phyloP scores from a whole-genome alignment of 1,140 invertebrate genomes.

The Drosophila melanica region DNA sequence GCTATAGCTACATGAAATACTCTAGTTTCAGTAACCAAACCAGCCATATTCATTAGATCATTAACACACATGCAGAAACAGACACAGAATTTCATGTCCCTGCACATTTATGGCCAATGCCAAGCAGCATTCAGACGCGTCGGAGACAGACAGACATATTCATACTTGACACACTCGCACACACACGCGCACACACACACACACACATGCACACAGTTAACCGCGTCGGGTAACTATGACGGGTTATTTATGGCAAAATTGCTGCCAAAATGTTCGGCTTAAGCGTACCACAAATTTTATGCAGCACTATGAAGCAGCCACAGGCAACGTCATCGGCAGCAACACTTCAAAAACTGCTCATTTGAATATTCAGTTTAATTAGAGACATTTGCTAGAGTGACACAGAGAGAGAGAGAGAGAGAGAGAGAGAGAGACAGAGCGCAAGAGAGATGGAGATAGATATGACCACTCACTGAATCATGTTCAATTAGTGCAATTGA shows the following conservation, averaged over 20 bases:
- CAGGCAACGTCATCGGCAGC: constrained; percentile 24
- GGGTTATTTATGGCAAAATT: constrained; percentile 40
- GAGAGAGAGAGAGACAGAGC: constrained; percentile 4
- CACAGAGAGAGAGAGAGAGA: background rate
- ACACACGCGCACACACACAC: constrained; percentile 1
- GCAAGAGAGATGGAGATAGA: background rate
- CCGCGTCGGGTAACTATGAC: constrained; percentile 18
- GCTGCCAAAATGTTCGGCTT: constrained; percentile 31
- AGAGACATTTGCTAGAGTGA: constrained; percentile 21
- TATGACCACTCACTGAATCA: constrained; percentile 53
- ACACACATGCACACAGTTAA: background rate
- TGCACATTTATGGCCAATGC: constrained; percentile 6
- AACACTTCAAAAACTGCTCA: constrained; percentile 28
- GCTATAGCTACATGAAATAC: background rate
- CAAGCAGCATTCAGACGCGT: background rate
- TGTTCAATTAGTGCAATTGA: constrained; percentile 77
- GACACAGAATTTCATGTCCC: constrained; percentile 12
- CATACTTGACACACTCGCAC: constrained; percentile 30
- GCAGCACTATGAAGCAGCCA: constrained; percentile 20
- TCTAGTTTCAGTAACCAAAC: constrained; percentile 3
- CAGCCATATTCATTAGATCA: constrained; percentile 24
- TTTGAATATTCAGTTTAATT: constrained; percentile 55
- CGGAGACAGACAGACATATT: constrained; percentile 10
- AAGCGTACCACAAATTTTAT: constrained; percentile 41
- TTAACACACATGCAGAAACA: constrained; percentile 22